Evolutionary conservation across 2,797 vertebrate species (phyloP), one percentile per base, ranked within the genome.

Genomic region (Sardinella longiceps): DNA sequence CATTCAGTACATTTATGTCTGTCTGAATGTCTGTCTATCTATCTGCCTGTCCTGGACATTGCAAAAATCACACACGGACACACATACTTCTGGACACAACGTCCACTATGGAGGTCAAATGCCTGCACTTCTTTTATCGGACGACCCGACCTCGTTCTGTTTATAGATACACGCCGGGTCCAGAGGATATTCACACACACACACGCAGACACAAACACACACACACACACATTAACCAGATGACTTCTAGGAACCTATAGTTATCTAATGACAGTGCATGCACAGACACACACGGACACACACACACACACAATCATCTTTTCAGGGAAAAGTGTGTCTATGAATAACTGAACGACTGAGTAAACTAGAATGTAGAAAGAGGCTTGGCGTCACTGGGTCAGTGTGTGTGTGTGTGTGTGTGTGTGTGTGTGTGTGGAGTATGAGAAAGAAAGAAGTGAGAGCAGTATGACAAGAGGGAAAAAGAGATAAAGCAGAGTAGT

Each of bases 141-240:
- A 14, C 33, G 0, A 30, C 12, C 37, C 33, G 30, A 70, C 66
- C 66, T 37, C 66, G 12, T 70, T 70, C 66, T 70, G 66, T 70
- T 70, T 70, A 70, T 70, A 70, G 66, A 70, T 12, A 33, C 66
- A 37, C 37, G 11, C 37, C 66, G 18, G 30, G 1, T 39, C 83
- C 80, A 85, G 81, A 82, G 82, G 84, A 84, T 51, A 80, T 15
- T 14, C 33, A 50, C 43, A 37, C 28, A 70, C 66, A 66, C 6
- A 70, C 1, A 4, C 30, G 2, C 66, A 33, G 12, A 70, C 30
- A 70, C 18, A 37, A 30, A 70, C 66, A n/a, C n/a, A n/a, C 6
- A 70, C 1, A 4, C 30, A 10, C 66, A 33, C 28, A 70, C 30
- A 70, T 18, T 70, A 30, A 70, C 66, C 33, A 37, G 30, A 70